These are phyloP conservation scores for Rallus limicola DNA, from an alignment of 2,113 vertebrate genomes.

Conservation along the genomic window DNA sequence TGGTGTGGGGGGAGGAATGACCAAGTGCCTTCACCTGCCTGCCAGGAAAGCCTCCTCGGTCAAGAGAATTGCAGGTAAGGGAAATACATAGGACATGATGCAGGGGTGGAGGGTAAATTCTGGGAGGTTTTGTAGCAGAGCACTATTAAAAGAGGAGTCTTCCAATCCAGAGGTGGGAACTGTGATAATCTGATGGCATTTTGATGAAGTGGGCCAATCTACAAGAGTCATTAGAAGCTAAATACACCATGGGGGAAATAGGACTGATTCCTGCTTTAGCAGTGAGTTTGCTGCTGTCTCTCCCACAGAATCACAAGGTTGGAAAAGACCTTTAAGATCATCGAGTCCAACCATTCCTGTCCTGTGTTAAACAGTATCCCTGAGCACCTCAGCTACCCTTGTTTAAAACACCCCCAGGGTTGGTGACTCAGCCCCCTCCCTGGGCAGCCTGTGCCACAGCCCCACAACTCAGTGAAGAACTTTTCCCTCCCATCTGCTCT, in stretches of 20 bases:
- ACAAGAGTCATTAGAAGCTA: background rate
- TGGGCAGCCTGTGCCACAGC: too few species aligned
- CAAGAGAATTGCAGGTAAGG: constrained; percentile 86
- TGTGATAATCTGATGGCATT: background rate
- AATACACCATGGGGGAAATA: background rate
- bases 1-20: constrained; percentile 68
- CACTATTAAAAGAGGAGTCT: background rate
- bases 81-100: rapidly evolving
- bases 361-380: too few species aligned
- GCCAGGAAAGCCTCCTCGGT: constrained; percentile 85
- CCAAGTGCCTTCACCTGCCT: constrained; percentile 81
- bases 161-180: background rate
- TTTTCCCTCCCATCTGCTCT: too few species aligned
- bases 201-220: background rate
- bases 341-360: too few species aligned
- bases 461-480: too few species aligned
- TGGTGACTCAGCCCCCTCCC: too few species aligned
- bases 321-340: too few species aligned
- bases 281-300: background rate
- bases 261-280: background rate
- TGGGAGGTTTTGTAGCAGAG: background rate
- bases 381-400: too few species aligned
- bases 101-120: background rate
- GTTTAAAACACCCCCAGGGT: too few species aligned
- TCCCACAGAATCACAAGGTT: background rate